Evolutionary conservation across 2,113 vertebrate species (phyloP).

Genomic region (Ailuropoda melanoleuca): DNA sequence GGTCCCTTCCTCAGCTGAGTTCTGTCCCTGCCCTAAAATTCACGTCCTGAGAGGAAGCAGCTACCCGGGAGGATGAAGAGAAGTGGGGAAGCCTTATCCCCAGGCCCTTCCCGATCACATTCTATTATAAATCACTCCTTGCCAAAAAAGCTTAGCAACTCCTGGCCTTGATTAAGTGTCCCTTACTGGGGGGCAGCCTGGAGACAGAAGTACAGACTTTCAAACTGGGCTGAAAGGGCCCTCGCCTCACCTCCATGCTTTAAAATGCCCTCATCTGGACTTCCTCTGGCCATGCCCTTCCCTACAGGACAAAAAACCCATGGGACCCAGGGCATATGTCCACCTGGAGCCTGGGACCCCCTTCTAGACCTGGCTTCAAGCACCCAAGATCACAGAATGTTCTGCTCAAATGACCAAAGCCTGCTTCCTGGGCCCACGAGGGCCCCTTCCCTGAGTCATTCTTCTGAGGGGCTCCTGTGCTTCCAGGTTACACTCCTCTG

Average conservation of each 20-base stretch:
- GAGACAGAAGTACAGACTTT: not conserved
- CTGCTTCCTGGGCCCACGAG: not conserved
- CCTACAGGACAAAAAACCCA: not conserved
- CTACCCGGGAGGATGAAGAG: not conserved
- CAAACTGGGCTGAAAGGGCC: not conserved
- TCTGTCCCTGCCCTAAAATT: not conserved
- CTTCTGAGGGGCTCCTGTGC: not conserved
- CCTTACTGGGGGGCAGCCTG: not conserved
- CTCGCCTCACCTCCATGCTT: not conserved
- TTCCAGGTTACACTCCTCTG: not conserved
- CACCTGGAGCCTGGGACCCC: not conserved
- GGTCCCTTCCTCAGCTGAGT: not conserved
- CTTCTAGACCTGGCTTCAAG: not conserved
- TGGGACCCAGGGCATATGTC: not conserved
- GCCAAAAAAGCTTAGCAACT: not conserved
- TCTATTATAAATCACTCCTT: not conserved
- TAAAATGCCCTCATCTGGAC: not conserved
- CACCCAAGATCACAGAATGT: not conserved
- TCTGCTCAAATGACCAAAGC: not conserved
- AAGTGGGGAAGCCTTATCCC: not conserved
- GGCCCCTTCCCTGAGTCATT: not conserved
- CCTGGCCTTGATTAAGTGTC: not conserved
- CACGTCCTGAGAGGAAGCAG: not conserved
- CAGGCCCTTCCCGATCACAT: not conserved
- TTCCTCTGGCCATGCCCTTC: not conserved